Evolutionary conservation across 2,888 invertebrate genomes (phyloP).

Genomic region (Carpatolechia fugitivella): DNA sequence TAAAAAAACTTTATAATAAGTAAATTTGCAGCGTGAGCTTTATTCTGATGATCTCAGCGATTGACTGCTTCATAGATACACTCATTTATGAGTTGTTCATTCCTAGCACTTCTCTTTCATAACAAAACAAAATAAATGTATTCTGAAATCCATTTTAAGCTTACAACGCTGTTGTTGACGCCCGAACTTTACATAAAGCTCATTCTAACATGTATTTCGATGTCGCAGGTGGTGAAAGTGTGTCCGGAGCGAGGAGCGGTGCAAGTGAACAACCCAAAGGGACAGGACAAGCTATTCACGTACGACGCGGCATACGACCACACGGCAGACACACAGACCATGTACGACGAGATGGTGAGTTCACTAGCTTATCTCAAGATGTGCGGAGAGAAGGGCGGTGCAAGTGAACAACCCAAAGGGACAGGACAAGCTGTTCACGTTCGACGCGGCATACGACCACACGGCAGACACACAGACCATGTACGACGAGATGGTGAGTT

Average conservation of each 20-base stretch:
- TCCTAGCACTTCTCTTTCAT: too few species aligned
- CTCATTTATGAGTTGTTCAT: too few species aligned
- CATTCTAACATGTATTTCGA: too few species aligned
- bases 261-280: conserved; percentile 92
- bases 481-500: conserved; percentile 94
- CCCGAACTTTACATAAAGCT: too few species aligned
- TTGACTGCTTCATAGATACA: too few species aligned
- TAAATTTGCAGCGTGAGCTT: too few species aligned
- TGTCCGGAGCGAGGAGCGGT: conserved; percentile 92
- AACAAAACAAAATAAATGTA: too few species aligned
- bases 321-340: conserved; percentile 91
- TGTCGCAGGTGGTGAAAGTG: conserved; percentile 90
- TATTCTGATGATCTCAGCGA: too few species aligned
- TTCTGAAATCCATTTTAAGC: too few species aligned
- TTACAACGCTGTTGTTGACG: too few species aligned
- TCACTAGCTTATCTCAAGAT: background rate
- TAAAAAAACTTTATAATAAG: too few species aligned
- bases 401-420: conserved; percentile 80
- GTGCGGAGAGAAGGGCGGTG: too few species aligned
- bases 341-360: conserved; percentile 95
- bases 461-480: conserved; percentile 93
- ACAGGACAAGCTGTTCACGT: conserved; percentile 95
- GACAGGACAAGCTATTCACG: conserved; percentile 95
- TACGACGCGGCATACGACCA: conserved; percentile 98
- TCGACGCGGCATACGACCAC: conserved; percentile 98